Base-by-base conservation (phyloP, 2,113 vertebrate genomes). In the Pomatorhinus ruficollis region DNA sequence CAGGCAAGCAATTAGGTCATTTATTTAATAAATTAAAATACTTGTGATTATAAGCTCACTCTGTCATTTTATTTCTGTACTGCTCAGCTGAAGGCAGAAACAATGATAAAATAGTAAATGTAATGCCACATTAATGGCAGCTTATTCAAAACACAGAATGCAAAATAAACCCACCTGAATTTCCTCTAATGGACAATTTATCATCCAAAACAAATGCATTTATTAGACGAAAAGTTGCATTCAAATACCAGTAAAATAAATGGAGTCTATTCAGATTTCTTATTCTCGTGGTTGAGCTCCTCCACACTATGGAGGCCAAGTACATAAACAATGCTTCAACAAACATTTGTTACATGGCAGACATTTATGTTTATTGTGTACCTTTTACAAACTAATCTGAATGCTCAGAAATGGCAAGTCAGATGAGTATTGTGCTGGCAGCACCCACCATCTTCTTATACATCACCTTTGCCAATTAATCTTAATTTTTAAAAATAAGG, bases 11-110 rank as follows among this genome's bases (percentile, higher is more conserved):
- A 96, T 95, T 97, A 97, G 94, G 92, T 97, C 88, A 96, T 89
- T 97, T 97, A 96, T 95, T 97, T 92, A 97, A 97, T 97, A 96
- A 97, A 97, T 97, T 96, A 95, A 97, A 97, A 96, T 95, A 92
- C 90, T 97, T 89, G 59, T 87, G 83, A 74, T 90, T 95, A 93
- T 90, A 95, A 89, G 89, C 90, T 93, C 92, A 94, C 75, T 83
- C 68, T 68, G 92, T 91, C 78, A 90, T 70, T 64, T 96, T 89
- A 53, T 72, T 63, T 88, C 92, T 81, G 4, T 90, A 47, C 80
- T 91, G 60, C 71, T 74, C 19, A 66, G 76, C 49, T 75, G 76
- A 90, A 79, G 83, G 80, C 66, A 92, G 77, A 87, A 94, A 94
- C 61, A 61, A 84, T 63, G 71, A 83, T 85, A 78, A 95, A 96